Evolutionary conservation across 92 coral and sea anemone species (phyloP), one percentile per base, ranked within the genome.

Genomic region (Paramuricea clavata): DNA sequence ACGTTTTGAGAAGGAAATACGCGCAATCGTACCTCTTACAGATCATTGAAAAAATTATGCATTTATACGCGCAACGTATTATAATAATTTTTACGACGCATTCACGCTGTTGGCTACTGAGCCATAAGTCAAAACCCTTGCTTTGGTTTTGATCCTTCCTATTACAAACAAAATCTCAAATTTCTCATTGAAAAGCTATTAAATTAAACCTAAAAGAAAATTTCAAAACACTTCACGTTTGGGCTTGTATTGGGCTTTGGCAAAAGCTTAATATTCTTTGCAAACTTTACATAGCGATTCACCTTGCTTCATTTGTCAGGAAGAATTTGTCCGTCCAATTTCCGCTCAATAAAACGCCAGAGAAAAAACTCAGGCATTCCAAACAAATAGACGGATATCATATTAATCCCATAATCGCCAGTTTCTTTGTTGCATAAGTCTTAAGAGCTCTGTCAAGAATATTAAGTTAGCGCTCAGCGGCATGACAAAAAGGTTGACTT

Each of bases 371-470:
- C 82, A 28, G 12, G 67, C 19, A 49, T 27, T 27, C 12, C 42
- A 32, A 32, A 76, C 82, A 76, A 76, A 49, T 28, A 76, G 67
- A 35, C 60, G 82, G 82, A 76, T 76, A 49, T 54, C 26, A 30
- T 22, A 28, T 33, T 76, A 76, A 76, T 76, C 82, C 30, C 26
- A 32, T 76, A 76, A 76, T 49, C 82, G 43, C 42, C 11, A 3
- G 67, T 54, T 8, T 10, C 67, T 76, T 76, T 76, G 82, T 76
- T 42, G 25, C 47, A 21, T 10, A 49, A 52, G 82, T 60, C 30
- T 76, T 35, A 27, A 52, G 68, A 36, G 82, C 82, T 43, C n/a
- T 44, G 81, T 74, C 59, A 52, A 30, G 39, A 74, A 74, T 23
- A 41, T 74, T 27, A 74, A 43, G 61, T 43, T 74, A 44, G 33